A percentile compares a stretch with the other conserved stretches of the same genome.
Conservation (phyloP, 2,888 invertebrate species). For the Brachypalpus laphriformis region DNA sequence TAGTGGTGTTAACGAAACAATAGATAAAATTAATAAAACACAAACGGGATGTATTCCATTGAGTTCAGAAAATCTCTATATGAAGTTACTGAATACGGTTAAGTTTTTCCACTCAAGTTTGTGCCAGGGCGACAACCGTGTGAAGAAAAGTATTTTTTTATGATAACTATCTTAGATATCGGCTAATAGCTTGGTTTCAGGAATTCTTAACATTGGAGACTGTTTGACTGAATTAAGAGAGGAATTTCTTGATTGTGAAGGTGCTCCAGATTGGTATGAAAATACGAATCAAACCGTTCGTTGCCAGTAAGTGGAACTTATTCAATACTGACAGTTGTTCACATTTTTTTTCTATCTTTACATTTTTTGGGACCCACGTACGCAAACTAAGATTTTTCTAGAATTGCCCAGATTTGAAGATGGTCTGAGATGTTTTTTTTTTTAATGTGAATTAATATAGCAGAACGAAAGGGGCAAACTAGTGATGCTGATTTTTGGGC, state of each 20-base stretch:
- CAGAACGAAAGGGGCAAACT: too few relatives aligned
- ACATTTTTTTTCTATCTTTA: too few relatives aligned
- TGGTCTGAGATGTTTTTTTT: too few relatives aligned
- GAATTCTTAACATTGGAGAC: constrained; percentile 79
- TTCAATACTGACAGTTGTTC: not conserved
- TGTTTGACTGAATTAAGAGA: constrained; percentile 83
- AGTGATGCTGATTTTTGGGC: too few relatives aligned
- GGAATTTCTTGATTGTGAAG: constrained; percentile 84
- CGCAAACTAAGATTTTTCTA: too few relatives aligned
- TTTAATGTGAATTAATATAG: too few relatives aligned
- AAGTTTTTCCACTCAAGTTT: constrained; percentile 82
- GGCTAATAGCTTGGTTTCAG: constrained; percentile 69
- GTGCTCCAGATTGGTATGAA: constrained; percentile 85
- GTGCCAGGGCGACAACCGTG: constrained; percentile 77
- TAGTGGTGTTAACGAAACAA: constrained; percentile 76
- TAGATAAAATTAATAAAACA: constrained; percentile 81
- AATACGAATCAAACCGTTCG: constrained; percentile 81
- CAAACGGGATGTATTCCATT: constrained; percentile 81
- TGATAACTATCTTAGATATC: too few relatives aligned
- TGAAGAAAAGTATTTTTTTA: constrained; percentile 46
- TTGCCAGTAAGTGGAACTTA: constrained; percentile 81
- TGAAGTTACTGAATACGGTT: constrained; percentile 83
- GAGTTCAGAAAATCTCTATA: constrained; percentile 83
- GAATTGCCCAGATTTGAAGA: too few relatives aligned
- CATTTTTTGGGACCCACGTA: too few relatives aligned